Evolutionary conservation across 2,888 invertebrate genomes (phyloP).

Genomic region (Dicycla oo): DNA sequence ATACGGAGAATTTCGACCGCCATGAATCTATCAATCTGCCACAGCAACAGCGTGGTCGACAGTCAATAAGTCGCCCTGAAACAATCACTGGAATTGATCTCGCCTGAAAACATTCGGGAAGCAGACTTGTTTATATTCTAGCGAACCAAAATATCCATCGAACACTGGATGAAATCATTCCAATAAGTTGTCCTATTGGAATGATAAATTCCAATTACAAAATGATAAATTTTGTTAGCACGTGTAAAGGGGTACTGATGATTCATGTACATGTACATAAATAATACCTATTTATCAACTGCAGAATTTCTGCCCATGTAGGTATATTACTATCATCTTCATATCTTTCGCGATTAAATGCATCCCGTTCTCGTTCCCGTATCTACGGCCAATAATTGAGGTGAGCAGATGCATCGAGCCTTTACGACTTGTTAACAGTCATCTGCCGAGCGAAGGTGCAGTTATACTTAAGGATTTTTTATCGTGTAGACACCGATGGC

Average conservation of each 20-base stretch:
- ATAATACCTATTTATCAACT: not conserved
- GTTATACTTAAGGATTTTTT: slow-evolving; percentile 77
- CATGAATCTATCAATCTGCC: slow-evolving; percentile 28
- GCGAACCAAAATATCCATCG: slow-evolving; percentile 1
- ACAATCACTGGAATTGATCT: slow-evolving; percentile 38
- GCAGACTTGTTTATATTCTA: slow-evolving; percentile 33
- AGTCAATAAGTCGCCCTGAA: slow-evolving; percentile 39
- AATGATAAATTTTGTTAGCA: slow-evolving; percentile 12
- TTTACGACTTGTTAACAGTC: slow-evolving; percentile 74
- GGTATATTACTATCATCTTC: slow-evolving; percentile 11
- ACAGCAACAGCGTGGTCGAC: slow-evolving; percentile 24
- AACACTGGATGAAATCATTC: slow-evolving; percentile 6
- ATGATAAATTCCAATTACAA: no score
- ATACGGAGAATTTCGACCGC: slow-evolving; percentile 5
- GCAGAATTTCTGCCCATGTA: slow-evolving; percentile 7
- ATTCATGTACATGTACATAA: no score
- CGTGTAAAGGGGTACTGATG: not conserved
- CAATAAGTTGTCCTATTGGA: not conserved
- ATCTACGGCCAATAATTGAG: slow-evolving; percentile 63
- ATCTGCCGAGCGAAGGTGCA: slow-evolving; percentile 77
- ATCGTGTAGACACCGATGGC: slow-evolving; percentile 69
- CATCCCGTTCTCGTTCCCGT: slow-evolving; percentile 34
- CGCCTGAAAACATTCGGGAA: not conserved
- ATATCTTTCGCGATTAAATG: slow-evolving; percentile 28
- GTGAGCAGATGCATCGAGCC: slow-evolving; percentile 75